phyloP scores from a whole-genome alignment of 2,888 invertebrate genomes.

The Carterocephalus palaemon region DNA sequence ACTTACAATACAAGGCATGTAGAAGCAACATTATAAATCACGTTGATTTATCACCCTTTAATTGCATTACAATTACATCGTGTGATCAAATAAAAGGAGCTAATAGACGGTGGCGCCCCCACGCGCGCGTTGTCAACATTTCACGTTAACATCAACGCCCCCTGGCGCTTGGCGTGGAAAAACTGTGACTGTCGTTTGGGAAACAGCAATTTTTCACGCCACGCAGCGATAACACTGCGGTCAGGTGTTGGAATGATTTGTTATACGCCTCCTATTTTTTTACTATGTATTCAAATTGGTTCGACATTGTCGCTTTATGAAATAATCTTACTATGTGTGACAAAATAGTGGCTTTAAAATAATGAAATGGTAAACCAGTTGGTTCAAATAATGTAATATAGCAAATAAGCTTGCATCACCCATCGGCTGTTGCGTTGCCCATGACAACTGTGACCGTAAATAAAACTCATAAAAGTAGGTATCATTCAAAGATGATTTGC shows the following conservation, averaged over 20 bases:
- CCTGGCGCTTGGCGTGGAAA: conserved; percentile 53
- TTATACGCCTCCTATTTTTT: conserved; percentile 35
- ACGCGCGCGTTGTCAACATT: conserved; percentile 59
- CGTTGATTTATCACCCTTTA: conserved; percentile 5
- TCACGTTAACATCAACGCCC: conserved; percentile 64
- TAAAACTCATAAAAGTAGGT: no score
- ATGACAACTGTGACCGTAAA: no score
- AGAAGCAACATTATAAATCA: no score
- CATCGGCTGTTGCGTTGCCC: no score
- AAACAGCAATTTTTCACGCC: conserved; percentile 73
- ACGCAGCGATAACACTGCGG: conserved; percentile 62
- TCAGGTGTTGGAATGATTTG: conserved; percentile 77
- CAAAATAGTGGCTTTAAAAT: no score
- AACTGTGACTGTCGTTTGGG: conserved; percentile 57
- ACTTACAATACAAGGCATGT: no score
- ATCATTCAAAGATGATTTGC: no score
- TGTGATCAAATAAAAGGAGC: conserved; percentile 24
- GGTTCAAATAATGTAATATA: no score
- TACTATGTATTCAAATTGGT: not conserved
- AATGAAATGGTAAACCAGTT: no score
- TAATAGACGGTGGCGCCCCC: conserved; percentile 27
- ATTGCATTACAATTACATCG: conserved; percentile 32
- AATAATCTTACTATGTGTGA: no score
- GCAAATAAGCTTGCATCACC: no score
- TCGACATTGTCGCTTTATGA: not conserved